Evolutionary conservation across 2,113 vertebrate genomes (phyloP).

Genomic region (Saguinus midas): DNA sequence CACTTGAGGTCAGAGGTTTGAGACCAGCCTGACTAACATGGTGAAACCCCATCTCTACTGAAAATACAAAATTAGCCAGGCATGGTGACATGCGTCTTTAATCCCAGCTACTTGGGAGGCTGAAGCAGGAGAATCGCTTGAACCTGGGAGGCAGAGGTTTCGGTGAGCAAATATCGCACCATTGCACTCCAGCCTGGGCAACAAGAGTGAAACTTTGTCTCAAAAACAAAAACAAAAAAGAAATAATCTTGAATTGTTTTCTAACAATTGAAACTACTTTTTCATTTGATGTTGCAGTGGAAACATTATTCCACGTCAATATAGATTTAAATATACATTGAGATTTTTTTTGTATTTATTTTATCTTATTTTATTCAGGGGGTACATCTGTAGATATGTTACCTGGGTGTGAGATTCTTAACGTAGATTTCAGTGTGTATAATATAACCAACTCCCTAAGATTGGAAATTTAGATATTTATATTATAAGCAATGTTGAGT

Average conservation of each 20-base stretch:
- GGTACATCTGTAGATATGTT: too few species aligned
- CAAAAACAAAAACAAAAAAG: too few species aligned
- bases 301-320: conserved; percentile 5
- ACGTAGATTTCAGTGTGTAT: neutral
- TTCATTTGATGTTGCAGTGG: conserved; percentile 18
- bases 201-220: too few species aligned
- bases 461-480: neutral
- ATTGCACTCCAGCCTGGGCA: too few species aligned
- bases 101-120: neutral
- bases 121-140: neutral
- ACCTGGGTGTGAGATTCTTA: neutral
- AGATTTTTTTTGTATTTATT: neutral
- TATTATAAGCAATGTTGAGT: conserved; percentile 4
- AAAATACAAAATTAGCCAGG: neutral
- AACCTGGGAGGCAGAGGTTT: too few species aligned
- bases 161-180: too few species aligned
- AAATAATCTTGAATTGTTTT: neutral
- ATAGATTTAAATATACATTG: conserved; percentile 32
- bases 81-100: neutral
- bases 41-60: neutral
- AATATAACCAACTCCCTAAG: neutral
- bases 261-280: neutral
- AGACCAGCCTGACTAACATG: neutral
- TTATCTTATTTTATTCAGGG: too few species aligned
- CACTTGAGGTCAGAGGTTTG: neutral